Evolutionary conservation across 2,888 invertebrate species (phyloP), one percentile per base, ranked within the genome.

Genomic region (Heliconius ismenius): DNA sequence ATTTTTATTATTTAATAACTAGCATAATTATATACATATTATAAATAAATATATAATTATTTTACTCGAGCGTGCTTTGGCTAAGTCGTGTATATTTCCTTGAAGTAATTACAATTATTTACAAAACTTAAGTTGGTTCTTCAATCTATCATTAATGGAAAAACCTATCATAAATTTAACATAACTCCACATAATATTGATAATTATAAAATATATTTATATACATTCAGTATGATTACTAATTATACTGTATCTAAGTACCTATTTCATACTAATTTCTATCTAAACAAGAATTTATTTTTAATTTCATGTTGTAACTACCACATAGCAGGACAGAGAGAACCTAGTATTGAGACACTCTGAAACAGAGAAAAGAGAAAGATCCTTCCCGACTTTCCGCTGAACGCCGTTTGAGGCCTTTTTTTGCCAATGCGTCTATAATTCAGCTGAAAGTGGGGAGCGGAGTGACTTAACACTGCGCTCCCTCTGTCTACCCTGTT

Each of bases 81-180:
- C 18, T 49, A n/a, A 54, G 4, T 70, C 75, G 36, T 64, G 63
- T 70, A 4, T 49, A 63, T 21, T 70, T 24, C 43, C 63, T 49
- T 70, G 32, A n/a, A 49, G 49, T 70, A 70, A 63, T 68, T 64
- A 49, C 13, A 63, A 54, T 69, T 43, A 69, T 69, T 69, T 70
- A 70, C 24, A 63, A 24, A 63, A 49, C 49, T 49, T 36, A 36
- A 32, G 36, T n/a, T 58, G 18, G 58, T 10, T 70, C 18, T 75
- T 49, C 15, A 63, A 49, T 54, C n/a, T 54, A 36, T 70, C 49
- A 70, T 70, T 63, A 36, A 24, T 64, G 63, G 63, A 70, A 75
- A 75, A 75, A 63, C 69, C 75, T 18, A 49, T 36, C 63, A 54
- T 75, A 70, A 21, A 28, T 54, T 70, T 70, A n/a, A 54, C n/a